These are phyloP conservation scores for Sitobion miscanthi DNA, from an alignment of 1,140 invertebrate genomes.

Conservation along the genomic window DNA sequence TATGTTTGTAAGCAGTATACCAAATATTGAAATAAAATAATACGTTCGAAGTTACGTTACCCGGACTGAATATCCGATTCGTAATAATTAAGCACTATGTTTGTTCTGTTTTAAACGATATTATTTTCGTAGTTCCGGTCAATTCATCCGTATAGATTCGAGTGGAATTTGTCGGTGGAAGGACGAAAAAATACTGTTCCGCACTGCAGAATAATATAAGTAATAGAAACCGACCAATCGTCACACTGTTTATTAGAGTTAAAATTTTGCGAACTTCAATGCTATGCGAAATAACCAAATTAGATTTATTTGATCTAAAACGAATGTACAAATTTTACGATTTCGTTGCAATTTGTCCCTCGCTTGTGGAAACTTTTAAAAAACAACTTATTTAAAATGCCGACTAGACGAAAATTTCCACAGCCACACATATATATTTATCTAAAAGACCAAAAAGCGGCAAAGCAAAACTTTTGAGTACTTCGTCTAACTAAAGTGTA, in stretches of 20 bases:
- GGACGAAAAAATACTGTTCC: no score
- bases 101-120: background rate
- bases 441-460: background rate
- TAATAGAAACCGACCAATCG: no score
- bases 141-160: no score
- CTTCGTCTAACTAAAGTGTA: background rate
- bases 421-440: background rate
- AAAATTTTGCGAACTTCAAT: background rate
- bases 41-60: background rate
- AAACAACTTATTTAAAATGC: background rate
- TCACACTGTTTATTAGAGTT: background rate
- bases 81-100: background rate
- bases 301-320: background rate
- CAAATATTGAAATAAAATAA: background rate
- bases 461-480: background rate
- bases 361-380: background rate
- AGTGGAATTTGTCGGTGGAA: no score
- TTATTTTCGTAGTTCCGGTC: background rate
- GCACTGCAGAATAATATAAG: no score
- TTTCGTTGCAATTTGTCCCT: background rate
- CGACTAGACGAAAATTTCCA: rapidly evolving
- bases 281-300: background rate
- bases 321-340: no score
- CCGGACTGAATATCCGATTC: background rate
- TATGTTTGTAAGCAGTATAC: background rate